Evolutionary conservation across 2,797 vertebrate genomes (phyloP), one percentile per base, ranked within the genome.

Genomic region (Phrynocephalus vlangalii): DNA sequence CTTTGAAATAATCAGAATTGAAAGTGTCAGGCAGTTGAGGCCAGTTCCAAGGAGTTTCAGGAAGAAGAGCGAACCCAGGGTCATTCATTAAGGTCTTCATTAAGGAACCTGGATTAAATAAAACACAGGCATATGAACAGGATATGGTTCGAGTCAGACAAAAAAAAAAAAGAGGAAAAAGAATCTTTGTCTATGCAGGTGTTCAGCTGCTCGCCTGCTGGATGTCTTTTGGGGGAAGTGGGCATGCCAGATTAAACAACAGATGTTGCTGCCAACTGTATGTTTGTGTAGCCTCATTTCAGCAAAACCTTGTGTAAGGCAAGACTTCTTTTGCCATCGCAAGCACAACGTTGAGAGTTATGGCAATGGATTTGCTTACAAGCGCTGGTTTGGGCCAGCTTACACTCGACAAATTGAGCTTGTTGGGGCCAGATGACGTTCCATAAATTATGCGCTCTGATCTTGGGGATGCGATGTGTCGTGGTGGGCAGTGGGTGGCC

Each of bases 41-140:
- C 84, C 91, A 77, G 86, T 92, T 88, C 71, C 91, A 93, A 91
- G 90, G 63, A 76, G 66, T n/a, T 92, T 86, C 67, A n/a, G 60
- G 83, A 83, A 84, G 82, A 83, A 52, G 84, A 91, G 83, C 88
- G 16, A 63, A 15, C 67, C 6, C 68, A 84, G 0, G 52, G 52
- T 56, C 52, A 44, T 44, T 44, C 38, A 44, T 44, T 44, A 44
- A 44, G 38, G 38, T 79, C 78, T 84, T 79, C 56, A 66, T 76
- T 26, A 91, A 48, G 88, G 3, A 84, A 52, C 76, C 16, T 0
- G 83, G 73, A 52, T 66, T 84, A 84, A 88, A 86, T 72, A 44
- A 86, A 88, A 86, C n/a, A 50, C 75, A 56, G 84, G 79, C 88
- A n/a, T 4, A 26, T 85, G 73, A 76, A 75, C 0, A 4, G 86